These are phyloP conservation scores for Odontomyia ornata DNA, from an alignment of 2,888 invertebrate genomes.

Conservation along the genomic window DNA sequence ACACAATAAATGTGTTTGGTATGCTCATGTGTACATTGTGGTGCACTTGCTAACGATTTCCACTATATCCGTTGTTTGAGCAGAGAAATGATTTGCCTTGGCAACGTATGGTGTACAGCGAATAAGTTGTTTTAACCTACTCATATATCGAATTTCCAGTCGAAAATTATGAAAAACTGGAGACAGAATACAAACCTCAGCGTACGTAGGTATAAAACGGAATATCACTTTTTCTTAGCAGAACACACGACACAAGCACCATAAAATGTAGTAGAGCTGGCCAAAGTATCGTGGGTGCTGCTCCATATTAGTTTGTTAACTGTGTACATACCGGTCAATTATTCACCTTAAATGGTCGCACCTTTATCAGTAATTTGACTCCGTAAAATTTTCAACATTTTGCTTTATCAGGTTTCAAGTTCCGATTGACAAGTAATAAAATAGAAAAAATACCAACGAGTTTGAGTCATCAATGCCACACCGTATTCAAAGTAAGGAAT, in stretches of 20 bases:
- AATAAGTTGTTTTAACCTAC: too few species aligned
- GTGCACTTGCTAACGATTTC: constrained; percentile 1
- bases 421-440: constrained; percentile 22
- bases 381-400: constrained; percentile 20
- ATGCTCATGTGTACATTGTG: not conserved
- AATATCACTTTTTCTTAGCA: not conserved
- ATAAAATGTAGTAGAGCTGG: not conserved
- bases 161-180: not conserved
- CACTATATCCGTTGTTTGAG: not conserved
- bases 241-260: not conserved
- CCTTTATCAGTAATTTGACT: constrained; percentile 38
- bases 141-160: constrained; percentile 28
- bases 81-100: not conserved
- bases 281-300: not conserved
- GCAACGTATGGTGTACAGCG: not conserved
- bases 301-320: not conserved
- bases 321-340: constrained; percentile 15
- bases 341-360: constrained; percentile 34
- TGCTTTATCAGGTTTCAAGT: constrained; percentile 34
- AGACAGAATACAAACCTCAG: constrained; percentile 4
- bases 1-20: not conserved
- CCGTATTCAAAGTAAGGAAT: not conserved
- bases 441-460: constrained; percentile 18
- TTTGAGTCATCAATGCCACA: not conserved
- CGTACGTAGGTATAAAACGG: not conserved